Evolutionary conservation across 2,113 vertebrate genomes (phyloP), one percentile per base, ranked within the genome.

Genomic region (Tetrax tetrax): DNA sequence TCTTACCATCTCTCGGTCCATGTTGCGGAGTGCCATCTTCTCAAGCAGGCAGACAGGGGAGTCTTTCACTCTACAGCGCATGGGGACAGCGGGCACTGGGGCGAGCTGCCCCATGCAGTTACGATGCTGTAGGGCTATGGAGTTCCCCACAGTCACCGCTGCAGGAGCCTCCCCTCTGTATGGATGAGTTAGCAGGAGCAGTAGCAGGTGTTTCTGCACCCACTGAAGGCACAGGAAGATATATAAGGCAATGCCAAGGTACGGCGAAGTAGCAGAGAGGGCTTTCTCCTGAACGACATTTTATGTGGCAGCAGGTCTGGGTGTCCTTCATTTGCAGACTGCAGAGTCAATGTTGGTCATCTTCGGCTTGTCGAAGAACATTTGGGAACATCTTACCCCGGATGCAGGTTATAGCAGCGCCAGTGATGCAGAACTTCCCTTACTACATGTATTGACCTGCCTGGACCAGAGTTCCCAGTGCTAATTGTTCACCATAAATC

Each of bases 21-120:
- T 33, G 33, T 16, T 2, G 0, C 0, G 1, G 28, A 0, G 0
- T 48, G 63, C 8, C 37, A 53, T 25, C 25, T 70, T 76, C 76
- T 86, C 38, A 41, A 29, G 37, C 37, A 60, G 22, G 57, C 10
- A 33, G 22, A 28, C n/a, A 54, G 19, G 38, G 5, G 43, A 54
- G 47, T 38, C 14, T 20, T 69, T 35, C 28, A 5, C 56, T 56
- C 31, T 27, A 4, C 20, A 54, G 45, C 7, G 37, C 41, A 61
- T 2, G 3, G 27, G 57, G 38, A 28, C 21, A 85, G 33, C 0
- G 0, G 43, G 51, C 20, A n/a, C 45, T 2, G 1, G 14, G 54
- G 3, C 0, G 4, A 70, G 43, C 48, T 82, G 50, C 10, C 14
- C 18, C 2, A 2, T 9, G 45, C 24, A 43, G 28, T 68, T 80